phyloP scores from a whole-genome alignment of 2,888 invertebrate species.

The Zaprionus lineosus region DNA sequence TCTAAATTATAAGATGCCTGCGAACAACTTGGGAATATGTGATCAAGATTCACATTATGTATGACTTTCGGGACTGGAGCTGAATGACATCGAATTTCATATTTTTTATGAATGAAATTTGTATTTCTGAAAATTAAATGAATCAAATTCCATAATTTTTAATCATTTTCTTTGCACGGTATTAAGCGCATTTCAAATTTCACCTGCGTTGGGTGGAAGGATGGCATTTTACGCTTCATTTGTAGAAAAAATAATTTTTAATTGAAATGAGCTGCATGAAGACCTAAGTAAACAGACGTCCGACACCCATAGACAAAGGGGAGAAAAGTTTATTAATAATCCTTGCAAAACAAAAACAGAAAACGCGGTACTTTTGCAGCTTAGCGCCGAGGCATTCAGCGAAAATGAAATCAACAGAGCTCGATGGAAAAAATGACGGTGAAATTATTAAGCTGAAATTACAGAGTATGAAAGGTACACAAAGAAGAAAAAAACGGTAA shows the following conservation, averaged over 20 bases:
- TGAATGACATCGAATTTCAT: too few species aligned
- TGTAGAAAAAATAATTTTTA: constrained; percentile 63
- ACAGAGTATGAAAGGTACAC: constrained; percentile 43
- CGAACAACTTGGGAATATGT: too few species aligned
- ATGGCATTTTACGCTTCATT: too few species aligned
- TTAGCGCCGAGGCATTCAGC: constrained; percentile 54
- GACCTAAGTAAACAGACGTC: constrained; percentile 68
- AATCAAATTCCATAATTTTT: too few species aligned
- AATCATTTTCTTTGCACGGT: too few species aligned
- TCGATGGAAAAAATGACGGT: constrained; percentile 33
- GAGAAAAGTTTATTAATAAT: constrained; percentile 72
- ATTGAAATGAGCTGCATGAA: constrained; percentile 62
- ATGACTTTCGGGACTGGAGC: too few species aligned
- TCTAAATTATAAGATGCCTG: too few species aligned
- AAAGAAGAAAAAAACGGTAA: constrained; percentile 16
- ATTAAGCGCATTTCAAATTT: too few species aligned
- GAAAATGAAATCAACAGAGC: constrained; percentile 70
- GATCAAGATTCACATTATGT: too few species aligned
- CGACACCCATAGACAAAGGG: constrained; percentile 18
- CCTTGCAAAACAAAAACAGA: constrained; percentile 65
- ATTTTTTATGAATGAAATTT: too few species aligned
- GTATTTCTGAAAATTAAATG: too few species aligned
- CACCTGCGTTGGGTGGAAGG: too few species aligned
- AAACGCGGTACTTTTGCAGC: constrained; percentile 76
- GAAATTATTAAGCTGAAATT: constrained; percentile 72